Base-by-base conservation (phyloP, 1,140 invertebrate species). In the Ostrea edulis region DNA sequence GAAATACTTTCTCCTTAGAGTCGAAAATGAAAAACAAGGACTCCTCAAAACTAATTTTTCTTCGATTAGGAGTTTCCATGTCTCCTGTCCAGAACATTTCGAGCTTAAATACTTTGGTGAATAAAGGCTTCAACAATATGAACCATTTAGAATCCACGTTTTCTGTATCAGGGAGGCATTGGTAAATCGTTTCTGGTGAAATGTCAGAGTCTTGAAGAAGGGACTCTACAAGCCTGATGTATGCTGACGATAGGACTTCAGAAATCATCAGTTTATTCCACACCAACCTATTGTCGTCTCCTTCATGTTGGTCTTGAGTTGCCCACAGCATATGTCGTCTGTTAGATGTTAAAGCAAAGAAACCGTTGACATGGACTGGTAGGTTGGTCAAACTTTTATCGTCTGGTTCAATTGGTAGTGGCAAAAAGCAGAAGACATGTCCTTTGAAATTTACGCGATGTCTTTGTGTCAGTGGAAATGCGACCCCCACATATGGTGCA, bases 351-450 rank as follows among this genome's bases (percentile, higher is more conserved):
- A 94, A 81, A 2, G 93, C 91, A 90, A 94, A 93, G 82, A 90
- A 93, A n/a, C 93, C 93, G 87, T 93, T 93, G 9, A 94, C 90
- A 82, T 94, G 93, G 9, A 94, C 90, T 1, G 93, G 94, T 20
- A 93, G 89, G 9, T 93, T 93, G 0, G 93, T 93, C 35, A 90
- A 81, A 83, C 89, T 92, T 62, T 82, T 65, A 35, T 25, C 22
- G 29, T 71, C 68, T 53, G 88, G 58, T 55, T 91, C 88, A 44
- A 92, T 84, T 22, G 93, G 93, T 20, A 94, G 89, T 14, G 94
- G 94, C 22, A 95, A 84, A 81, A 93, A 93, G 85, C 93, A 94
- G 86, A 93, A 95, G 0, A 94, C 83, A 55, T 93, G 93, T 5
- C 93, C 93, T 55, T 88, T 84, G 65, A 89, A 89, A 5, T 84